These are phyloP conservation scores for Lophotriccus pileatus DNA, from an alignment of 2,797 vertebrate species.

Conservation along the genomic window DNA sequence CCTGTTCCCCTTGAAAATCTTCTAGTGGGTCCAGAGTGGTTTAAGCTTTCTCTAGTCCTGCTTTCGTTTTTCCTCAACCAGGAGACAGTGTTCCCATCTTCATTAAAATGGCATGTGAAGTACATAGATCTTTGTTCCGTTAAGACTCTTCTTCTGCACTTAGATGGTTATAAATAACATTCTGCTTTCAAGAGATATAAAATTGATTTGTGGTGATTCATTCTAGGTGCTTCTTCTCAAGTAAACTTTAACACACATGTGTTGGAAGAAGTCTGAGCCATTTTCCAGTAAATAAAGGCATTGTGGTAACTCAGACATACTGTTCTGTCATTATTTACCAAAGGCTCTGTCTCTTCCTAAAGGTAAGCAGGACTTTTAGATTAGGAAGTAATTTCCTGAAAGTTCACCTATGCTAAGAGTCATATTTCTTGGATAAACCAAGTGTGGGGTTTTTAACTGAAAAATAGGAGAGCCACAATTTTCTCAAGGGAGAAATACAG, in stretches of 20 bases:
- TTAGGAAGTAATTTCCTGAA: neutral
- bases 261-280: neutral
- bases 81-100: neutral
- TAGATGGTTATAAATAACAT: neutral
- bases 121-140: neutral
- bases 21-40: neutral
- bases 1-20: neutral
- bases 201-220: neutral
- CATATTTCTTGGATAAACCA: neutral
- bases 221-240: neutral
- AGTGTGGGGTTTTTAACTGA: neutral
- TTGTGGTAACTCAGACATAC: neutral
- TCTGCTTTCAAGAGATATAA: neutral
- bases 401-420: neutral
- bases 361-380: neutral
- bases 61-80: neutral
- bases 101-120: neutral
- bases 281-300: neutral
- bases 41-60: neutral
- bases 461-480: neutral
- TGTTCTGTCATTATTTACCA: neutral
- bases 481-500: neutral
- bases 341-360: neutral
- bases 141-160: neutral
- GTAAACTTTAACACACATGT: neutral